Percentiles rank a stretch among this genome's conserved stretches.
These are phyloP conservation scores for Probosciger aterrimus DNA, from an alignment of 2,113 vertebrate genomes.

Conservation along the genomic window DNA sequence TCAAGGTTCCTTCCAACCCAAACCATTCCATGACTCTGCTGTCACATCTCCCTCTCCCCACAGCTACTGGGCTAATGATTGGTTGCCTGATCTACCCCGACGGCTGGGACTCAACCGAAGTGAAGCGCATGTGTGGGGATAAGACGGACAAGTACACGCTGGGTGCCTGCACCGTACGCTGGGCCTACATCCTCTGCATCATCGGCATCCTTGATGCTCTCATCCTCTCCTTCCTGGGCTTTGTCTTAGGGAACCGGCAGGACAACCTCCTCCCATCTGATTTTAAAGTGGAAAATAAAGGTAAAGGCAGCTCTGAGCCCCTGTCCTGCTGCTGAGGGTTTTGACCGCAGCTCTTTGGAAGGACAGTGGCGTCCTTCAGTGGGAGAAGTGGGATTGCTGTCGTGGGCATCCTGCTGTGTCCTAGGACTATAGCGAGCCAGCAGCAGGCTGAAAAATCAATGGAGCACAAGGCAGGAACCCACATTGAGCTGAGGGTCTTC, in stretches of 20 bases:
- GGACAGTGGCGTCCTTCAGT: neutral
- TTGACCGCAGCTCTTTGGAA: rapidly evolving
- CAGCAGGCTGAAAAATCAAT: neutral
- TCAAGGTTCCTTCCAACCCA: neutral
- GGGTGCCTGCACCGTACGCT: slow-evolving; percentile 96
- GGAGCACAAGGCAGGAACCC: neutral
- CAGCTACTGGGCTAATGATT: slow-evolving; percentile 91
- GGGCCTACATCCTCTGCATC: slow-evolving; percentile 98
- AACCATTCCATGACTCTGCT: neutral
- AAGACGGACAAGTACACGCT: slow-evolving; percentile 93
- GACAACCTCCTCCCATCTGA: slow-evolving; percentile 92
- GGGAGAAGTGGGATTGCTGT: neutral
- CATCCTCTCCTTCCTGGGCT: slow-evolving; percentile 91
- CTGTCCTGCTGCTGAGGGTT: rapidly evolving
- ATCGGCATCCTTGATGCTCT: slow-evolving; percentile 94
- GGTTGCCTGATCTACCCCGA: slow-evolving; percentile 97
- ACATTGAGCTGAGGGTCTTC: neutral
- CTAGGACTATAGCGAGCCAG: neutral
- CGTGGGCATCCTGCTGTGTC: rapidly evolving
- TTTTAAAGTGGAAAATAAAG: slow-evolving; percentile 88
- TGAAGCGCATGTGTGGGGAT: slow-evolving; percentile 91
- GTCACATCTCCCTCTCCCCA: neutral
- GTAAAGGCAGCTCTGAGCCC: slow-evolving; percentile 38
- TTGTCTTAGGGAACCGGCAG: slow-evolving; percentile 91
- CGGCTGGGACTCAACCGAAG: slow-evolving; percentile 92